Percentiles rank a stretch among this genome's conserved stretches.
Conservation (phyloP, 2,888 invertebrate genomes). For the Watsonalla binaria region DNA sequence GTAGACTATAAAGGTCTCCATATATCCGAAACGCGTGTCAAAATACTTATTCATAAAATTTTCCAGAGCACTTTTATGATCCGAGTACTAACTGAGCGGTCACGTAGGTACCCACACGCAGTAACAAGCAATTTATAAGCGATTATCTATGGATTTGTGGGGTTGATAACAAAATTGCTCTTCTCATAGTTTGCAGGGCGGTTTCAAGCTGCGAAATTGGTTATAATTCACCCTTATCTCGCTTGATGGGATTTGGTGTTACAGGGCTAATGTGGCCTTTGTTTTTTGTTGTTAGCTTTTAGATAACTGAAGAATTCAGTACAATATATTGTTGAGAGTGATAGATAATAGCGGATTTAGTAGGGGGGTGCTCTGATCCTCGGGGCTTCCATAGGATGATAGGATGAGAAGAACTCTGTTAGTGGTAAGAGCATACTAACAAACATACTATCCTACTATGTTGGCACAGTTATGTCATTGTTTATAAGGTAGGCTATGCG, state of each 20-base stretch:
- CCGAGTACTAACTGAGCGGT: not conserved
- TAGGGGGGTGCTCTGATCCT: too few relatives aligned
- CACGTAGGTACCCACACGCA: not conserved
- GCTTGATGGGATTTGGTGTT: not conserved
- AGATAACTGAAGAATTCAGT: too few relatives aligned
- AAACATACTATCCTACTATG: too few relatives aligned
- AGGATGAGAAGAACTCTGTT: too few relatives aligned
- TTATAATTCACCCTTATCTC: not conserved
- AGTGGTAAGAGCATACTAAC: too few relatives aligned
- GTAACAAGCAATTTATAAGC: not conserved
- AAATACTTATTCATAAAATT: conserved; percentile 14
- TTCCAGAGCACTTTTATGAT: conserved; percentile 9
- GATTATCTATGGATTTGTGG: not conserved
- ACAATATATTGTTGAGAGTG: too few relatives aligned
- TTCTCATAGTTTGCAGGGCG: not conserved
- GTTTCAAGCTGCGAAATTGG: not conserved
- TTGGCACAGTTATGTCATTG: too few relatives aligned
- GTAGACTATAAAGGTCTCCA: not conserved
- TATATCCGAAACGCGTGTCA: conserved; percentile 14
- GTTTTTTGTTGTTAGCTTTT: too few relatives aligned
- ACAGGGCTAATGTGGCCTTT: not conserved
- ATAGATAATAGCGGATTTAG: too few relatives aligned
- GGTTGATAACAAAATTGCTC: not conserved
- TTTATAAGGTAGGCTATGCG: too few relatives aligned
- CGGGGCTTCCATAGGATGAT: too few relatives aligned